Evolutionary conservation across 2,797 vertebrate species (phyloP).

Genomic region (Danio choprae): DNA sequence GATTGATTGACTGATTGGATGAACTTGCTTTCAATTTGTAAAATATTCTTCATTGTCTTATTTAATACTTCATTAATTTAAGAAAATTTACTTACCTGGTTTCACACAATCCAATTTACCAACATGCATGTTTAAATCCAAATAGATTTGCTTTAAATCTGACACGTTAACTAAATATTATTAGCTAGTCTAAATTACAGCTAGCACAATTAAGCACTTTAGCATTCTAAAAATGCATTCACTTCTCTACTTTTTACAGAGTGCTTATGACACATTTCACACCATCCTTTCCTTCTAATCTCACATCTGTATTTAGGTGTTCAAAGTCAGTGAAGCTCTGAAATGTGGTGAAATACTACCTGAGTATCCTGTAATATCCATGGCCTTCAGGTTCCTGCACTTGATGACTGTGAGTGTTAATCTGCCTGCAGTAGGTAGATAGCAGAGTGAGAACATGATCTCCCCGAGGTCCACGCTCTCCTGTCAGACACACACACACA

Average conservation of each 20-base stretch:
- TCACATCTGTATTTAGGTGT: neutral
- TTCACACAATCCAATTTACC: neutral
- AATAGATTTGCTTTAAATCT: neutral
- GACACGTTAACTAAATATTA: no score
- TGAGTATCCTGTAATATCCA: conserved; percentile 99
- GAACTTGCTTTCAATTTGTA: neutral
- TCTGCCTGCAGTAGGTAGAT: conserved; percentile 95
- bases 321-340: neutral
- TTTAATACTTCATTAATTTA: neutral
- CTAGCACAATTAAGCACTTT: no score
- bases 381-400: conserved; percentile 98
- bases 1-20: neutral
- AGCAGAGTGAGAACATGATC: conserved; percentile 99
- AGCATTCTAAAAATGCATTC: no score
- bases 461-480: conserved; percentile 98
- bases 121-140: neutral
- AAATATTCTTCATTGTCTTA: neutral
- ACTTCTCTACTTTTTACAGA: neutral
- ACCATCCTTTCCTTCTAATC: neutral
- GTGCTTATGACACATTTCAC: neutral
- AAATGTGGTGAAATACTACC: conserved; percentile 72
- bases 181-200: no score
- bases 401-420: conserved; percentile 98
- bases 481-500: conserved; percentile 71
- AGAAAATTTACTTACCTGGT: neutral